Percentiles rank a stretch among this genome's conserved stretches.
phyloP scores from a whole-genome alignment of 2,113 vertebrate genomes.

The Chaetops frenatus region DNA sequence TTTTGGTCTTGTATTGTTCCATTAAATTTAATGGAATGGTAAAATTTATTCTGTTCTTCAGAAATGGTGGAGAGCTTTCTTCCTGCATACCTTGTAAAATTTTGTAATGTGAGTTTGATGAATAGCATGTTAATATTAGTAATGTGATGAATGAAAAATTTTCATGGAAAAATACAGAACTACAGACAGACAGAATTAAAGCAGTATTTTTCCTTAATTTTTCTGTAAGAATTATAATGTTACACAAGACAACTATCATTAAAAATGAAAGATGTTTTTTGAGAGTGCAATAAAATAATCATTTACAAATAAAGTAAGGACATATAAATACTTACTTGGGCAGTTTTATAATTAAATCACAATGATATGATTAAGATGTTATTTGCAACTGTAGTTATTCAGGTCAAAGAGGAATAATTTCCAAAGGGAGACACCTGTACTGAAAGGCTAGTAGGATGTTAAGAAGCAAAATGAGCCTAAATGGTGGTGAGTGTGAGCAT shows the following conservation, averaged over 20 bases:
- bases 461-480: background rate
- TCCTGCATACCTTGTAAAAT: background rate
- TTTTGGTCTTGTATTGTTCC: background rate
- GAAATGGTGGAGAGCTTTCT: background rate
- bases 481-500: background rate
- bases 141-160: background rate
- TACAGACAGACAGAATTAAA: background rate
- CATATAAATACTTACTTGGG: background rate
- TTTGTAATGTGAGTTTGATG: background rate
- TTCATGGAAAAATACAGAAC: background rate
- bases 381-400: background rate
- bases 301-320: background rate
- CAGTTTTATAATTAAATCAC: background rate
- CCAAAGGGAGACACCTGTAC: background rate
- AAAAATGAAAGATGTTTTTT: background rate
- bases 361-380: background rate
- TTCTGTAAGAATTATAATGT: background rate
- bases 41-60: background rate
- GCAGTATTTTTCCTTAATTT: background rate
- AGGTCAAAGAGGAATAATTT: background rate
- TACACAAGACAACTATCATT: background rate
- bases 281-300: background rate
- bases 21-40: background rate
- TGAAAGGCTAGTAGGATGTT: background rate
- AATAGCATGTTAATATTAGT: background rate